Conservation (phyloP, 35 echinoderm and acorn worm genomes). For the Heliocidaris erythrogramma region DNA sequence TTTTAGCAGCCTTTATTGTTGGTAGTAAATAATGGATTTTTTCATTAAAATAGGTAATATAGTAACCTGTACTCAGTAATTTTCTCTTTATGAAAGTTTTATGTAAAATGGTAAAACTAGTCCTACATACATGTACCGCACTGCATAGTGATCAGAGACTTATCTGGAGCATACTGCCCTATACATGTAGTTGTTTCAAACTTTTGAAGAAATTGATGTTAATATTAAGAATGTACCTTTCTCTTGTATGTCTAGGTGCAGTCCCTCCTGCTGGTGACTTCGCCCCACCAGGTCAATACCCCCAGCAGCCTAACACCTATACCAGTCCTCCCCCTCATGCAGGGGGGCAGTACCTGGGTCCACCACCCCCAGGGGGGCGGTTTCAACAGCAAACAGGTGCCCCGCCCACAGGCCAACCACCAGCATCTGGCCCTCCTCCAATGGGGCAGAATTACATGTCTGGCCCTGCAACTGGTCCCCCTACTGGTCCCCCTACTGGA, state of each 20-base stretch:
- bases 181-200: neutral
- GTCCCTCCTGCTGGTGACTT: slow-evolving; percentile 44
- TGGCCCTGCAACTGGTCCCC: slow-evolving; percentile 52
- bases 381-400: neutral
- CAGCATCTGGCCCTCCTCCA: slow-evolving; percentile 45
- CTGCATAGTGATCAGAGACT: neutral
- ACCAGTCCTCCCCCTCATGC: neutral
- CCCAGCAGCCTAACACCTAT: neutral
- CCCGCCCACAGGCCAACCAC: slow-evolving; percentile 57
- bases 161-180: neutral
- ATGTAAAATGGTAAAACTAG: no score
- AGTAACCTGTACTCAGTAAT: no score
- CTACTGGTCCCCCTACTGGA: slow-evolving; percentile 42
- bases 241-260: neutral
- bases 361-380: neutral
- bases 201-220: neutral
- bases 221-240: neutral
- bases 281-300: neutral
- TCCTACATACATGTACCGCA: neutral
- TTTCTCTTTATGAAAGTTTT: no score
- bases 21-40: no score
- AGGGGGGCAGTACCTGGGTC: slow-evolving; percentile 30
- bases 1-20: no score
- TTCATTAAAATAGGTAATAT: no score
- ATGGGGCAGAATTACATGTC: slow-evolving; percentile 36